Conservation (phyloP, 2,797 vertebrate genomes). For the Brotogeris chrysoptera region DNA sequence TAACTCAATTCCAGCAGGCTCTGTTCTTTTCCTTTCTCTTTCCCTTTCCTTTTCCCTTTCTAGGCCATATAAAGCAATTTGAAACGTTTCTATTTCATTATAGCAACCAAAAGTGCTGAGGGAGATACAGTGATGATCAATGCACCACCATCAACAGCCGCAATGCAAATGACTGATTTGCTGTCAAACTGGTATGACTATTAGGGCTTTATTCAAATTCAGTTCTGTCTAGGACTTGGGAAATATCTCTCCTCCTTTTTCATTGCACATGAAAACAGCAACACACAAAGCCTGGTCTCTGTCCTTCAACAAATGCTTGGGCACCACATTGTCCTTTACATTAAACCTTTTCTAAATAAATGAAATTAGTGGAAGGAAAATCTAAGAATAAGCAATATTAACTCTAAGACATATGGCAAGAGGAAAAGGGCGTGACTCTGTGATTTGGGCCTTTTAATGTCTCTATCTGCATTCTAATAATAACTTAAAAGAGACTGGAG, state of each 20-base stretch:
- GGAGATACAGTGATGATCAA: constrained; percentile 1
- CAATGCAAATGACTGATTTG: background rate
- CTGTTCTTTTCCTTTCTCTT: background rate
- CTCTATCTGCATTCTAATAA: background rate
- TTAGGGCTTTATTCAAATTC: constrained; percentile 11
- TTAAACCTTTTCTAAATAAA: background rate
- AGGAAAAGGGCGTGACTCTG: background rate
- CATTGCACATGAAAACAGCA: background rate
- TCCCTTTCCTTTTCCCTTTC: background rate
- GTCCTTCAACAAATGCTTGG: background rate
- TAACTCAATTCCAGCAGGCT: background rate
- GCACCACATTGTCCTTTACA: background rate
- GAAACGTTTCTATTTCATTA: background rate
- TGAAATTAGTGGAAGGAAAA: background rate
- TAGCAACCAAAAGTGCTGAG: background rate
- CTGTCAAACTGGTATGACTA: background rate
- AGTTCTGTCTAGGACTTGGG: background rate
- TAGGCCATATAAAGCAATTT: background rate
- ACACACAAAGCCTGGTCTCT: background rate
- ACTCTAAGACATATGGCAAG: background rate
- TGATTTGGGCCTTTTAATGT: background rate
- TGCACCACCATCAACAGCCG: background rate
- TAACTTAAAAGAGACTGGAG: background rate
- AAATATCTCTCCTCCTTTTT: background rate
- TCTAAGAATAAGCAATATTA: background rate